These are phyloP conservation scores for Antedon mediterranea DNA, from an alignment of 53 echinoderm and acorn worm genomes.

Conservation along the genomic window DNA sequence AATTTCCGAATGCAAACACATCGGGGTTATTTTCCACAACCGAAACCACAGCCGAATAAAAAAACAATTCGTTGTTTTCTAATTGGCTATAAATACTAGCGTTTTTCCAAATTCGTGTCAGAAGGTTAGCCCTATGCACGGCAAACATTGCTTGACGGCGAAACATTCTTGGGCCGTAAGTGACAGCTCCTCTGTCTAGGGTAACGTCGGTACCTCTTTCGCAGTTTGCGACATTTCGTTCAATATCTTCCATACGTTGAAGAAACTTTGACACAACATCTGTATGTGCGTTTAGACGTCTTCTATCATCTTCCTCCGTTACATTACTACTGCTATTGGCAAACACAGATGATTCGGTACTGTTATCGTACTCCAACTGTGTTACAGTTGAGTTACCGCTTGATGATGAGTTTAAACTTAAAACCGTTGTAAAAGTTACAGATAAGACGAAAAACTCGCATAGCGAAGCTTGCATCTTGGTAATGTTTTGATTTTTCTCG, in stretches of 20 bases:
- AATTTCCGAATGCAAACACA: conserved; percentile 87
- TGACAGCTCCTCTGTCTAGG: conserved; percentile 47
- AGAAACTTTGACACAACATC: conserved; percentile 66
- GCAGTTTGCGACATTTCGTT: conserved; percentile 51
- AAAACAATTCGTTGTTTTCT: conserved; percentile 67
- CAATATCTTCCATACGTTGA: conserved; percentile 40
- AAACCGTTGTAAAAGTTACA: no score
- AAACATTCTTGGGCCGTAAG: conserved; percentile 68
- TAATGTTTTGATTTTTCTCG: no score
- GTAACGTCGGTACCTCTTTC: conserved; percentile 42
- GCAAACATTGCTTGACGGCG: conserved; percentile 62
- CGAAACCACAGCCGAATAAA: conserved; percentile 73
- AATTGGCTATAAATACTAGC: conserved; percentile 33
- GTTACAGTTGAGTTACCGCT: no score
- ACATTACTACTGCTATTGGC: not conserved
- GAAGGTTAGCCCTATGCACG: conserved; percentile 72
- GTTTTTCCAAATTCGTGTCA: conserved; percentile 69
- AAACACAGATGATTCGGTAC: no score
- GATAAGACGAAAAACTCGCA: no score
- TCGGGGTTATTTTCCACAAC: conserved; percentile 74
- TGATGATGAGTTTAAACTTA: no score
- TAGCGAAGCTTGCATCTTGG: no score
- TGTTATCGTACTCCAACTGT: not conserved
- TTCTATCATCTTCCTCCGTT: not conserved
- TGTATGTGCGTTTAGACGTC: not conserved